These are phyloP conservation scores for Incurvaria masculella DNA, from an alignment of 2,888 invertebrate species.

Conservation along the genomic window DNA sequence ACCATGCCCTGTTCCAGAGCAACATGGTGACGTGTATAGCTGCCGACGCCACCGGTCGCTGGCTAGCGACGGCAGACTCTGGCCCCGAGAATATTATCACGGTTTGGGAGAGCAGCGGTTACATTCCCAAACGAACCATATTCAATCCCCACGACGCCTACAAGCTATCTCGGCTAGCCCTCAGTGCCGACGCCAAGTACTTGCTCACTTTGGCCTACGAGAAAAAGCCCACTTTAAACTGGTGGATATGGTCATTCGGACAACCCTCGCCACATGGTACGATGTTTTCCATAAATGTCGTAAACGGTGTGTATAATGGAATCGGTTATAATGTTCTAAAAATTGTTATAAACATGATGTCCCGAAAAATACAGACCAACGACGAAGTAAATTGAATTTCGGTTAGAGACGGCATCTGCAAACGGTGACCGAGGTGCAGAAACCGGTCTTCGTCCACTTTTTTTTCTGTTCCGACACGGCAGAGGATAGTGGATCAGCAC, in stretches of 20 bases:
- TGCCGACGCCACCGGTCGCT: conserved; percentile 46
- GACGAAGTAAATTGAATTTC: no score
- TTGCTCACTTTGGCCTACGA: conserved; percentile 53
- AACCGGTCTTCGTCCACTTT: no score
- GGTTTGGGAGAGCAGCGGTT: conserved; percentile 54
- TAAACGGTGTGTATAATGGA: no score
- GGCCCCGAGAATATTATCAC: conserved; percentile 55
- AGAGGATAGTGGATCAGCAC: no score
- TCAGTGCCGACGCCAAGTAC: conserved; percentile 58
- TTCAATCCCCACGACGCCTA: conserved; percentile 49
- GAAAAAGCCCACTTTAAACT: conserved; percentile 39
- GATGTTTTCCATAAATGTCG: background rate
- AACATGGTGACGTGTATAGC: conserved; percentile 49
- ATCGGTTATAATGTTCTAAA: no score
- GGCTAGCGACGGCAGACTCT: conserved; percentile 58
- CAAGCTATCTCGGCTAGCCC: conserved; percentile 33
- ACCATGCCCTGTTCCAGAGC: conserved; percentile 46
- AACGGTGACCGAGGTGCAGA: no score
- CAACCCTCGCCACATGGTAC: conserved; percentile 52
- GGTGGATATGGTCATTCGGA: conserved; percentile 64
- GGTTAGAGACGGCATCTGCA: no score
- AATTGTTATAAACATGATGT: no score
- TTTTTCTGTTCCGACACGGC: no score
- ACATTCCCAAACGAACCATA: conserved; percentile 50
- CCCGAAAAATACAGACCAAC: no score